A percentile compares a stretch with the other conserved stretches of the same genome.
Evolutionary conservation across 2,888 invertebrate species (phyloP).

Genomic region (Galerucella calmariensis): DNA sequence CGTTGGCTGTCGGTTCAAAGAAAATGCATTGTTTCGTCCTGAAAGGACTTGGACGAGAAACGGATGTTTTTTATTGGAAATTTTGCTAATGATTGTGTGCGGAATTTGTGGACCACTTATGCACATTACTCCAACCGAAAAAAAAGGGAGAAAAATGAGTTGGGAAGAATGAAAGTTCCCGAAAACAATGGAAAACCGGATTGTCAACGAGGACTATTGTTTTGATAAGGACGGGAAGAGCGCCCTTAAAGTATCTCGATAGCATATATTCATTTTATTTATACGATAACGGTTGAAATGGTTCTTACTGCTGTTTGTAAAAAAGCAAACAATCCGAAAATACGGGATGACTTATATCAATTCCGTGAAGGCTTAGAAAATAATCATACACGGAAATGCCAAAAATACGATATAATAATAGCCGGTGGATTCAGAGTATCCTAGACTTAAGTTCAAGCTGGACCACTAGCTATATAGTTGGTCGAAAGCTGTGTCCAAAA

Average conservation of each 20-base stretch:
- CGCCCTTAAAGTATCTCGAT: slow-evolving; percentile 10
- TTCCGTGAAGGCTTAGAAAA: no score
- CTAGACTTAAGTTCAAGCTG: no score
- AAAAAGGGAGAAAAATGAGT: slow-evolving; percentile 19
- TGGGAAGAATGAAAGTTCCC: slow-evolving; percentile 20
- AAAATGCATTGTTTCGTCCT: slow-evolving; percentile 39
- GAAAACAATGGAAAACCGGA: slow-evolving; percentile 21
- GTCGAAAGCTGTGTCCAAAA: no score
- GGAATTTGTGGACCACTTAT: slow-evolving; percentile 34
- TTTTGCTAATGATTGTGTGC: slow-evolving; percentile 39
- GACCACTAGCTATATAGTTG: no score
- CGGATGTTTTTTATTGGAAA: slow-evolving; percentile 39
- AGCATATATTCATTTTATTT: slow-evolving; percentile 7
- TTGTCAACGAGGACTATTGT: slow-evolving; percentile 21
- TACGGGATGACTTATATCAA: not conserved
- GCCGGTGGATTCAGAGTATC: no score
- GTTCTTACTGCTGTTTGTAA: not conserved
- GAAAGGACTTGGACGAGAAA: slow-evolving; percentile 35
- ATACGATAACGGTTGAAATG: not conserved
- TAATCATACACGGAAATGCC: no score
- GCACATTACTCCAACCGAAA: slow-evolving; percentile 23
- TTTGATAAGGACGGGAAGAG: slow-evolving; percentile 12
- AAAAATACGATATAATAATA: no score
- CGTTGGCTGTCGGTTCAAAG: slow-evolving; percentile 34
- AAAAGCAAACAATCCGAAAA: not conserved